A percentile compares a stretch with the other conserved stretches of the same genome.
Evolutionary conservation across 2,113 vertebrate species (phyloP).

Genomic region (Neogobius melanostomus): DNA sequence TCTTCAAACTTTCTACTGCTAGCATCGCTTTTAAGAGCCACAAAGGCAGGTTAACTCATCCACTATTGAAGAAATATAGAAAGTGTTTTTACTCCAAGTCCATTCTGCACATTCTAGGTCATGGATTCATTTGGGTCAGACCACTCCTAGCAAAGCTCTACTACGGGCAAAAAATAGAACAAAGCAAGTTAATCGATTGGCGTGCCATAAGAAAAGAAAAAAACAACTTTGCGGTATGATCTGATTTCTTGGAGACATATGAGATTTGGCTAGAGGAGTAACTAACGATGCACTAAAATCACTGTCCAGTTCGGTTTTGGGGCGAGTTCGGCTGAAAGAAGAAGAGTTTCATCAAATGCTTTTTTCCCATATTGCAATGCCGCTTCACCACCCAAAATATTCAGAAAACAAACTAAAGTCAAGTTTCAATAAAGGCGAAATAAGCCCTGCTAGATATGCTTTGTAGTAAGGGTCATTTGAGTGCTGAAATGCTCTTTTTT

Average conservation of each 20-base stretch:
- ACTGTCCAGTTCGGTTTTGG: no score
- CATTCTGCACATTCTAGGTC: slow-evolving; percentile 16
- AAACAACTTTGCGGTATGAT: not conserved
- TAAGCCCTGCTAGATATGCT: no score
- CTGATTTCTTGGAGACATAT: not conserved
- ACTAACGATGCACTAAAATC: no score
- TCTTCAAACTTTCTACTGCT: slow-evolving; percentile 9
- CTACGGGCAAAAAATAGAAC: not conserved
- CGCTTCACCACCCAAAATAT: no score
- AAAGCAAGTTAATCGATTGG: not conserved
- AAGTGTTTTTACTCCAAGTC: not conserved
- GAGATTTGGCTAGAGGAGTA: no score
- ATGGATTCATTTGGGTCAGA: slow-evolving; percentile 13
- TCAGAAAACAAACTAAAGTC: no score
- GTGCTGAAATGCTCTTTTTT: no score
- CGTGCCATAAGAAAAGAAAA: not conserved
- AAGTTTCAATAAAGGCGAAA: no score
- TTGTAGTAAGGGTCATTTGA: no score
- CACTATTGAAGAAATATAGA: slow-evolving; percentile 4
- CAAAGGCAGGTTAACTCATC: slow-evolving; percentile 9
- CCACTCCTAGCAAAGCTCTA: not conserved
- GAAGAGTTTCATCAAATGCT: no score
- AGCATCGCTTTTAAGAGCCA: not conserved
- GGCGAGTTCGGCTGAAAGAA: no score
- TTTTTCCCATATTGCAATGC: no score